Evolutionary conservation across 2,113 vertebrate species (phyloP).

Genomic region (Dasyprocta punctata): DNA sequence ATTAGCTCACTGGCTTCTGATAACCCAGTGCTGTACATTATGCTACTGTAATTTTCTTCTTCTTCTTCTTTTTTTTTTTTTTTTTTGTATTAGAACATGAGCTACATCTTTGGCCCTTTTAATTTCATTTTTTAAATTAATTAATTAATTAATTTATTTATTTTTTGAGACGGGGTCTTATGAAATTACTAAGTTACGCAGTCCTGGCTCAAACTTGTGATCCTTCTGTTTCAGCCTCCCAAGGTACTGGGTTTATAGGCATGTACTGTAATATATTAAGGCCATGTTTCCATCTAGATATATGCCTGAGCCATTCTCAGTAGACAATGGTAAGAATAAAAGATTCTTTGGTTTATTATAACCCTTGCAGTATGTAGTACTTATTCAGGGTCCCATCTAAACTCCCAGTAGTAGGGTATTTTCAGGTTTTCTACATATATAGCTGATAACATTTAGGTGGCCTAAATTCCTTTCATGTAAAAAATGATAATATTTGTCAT

Average conservation of each 20-base stretch:
- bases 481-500: background rate
- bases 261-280: background rate
- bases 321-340: too few species aligned
- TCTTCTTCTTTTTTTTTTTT: too few species aligned
- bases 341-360: background rate
- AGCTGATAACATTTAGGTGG: constrained; percentile 13
- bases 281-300: background rate
- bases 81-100: too few species aligned
- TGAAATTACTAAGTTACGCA: too few species aligned
- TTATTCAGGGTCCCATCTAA: background rate
- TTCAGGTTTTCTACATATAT: constrained; percentile 31
- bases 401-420: background rate
- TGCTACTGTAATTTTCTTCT: background rate
- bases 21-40: background rate
- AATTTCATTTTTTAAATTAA: too few species aligned
- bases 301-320: background rate
- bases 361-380: background rate
- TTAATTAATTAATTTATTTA: too few species aligned
- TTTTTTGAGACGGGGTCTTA: too few species aligned
- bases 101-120: too few species aligned
- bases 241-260: too few species aligned
- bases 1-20: background rate
- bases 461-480: background rate
- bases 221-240: too few species aligned
- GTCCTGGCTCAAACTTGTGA: too few species aligned